phyloP scores from a whole-genome alignment of 35 echinoderm and acorn worm species.

The Acanthaster planci region DNA sequence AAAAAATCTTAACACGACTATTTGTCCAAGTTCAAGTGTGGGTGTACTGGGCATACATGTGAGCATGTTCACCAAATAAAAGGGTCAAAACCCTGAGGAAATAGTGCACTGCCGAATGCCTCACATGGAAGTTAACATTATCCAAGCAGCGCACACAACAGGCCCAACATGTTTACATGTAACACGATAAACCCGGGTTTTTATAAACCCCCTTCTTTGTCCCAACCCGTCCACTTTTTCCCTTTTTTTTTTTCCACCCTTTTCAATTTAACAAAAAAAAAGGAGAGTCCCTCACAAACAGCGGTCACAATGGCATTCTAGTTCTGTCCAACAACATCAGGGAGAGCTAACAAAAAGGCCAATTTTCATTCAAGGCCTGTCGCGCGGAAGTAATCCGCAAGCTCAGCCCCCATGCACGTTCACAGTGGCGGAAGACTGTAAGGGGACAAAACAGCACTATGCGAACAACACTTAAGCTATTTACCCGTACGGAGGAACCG shows the following conservation, averaged over 20 bases:
- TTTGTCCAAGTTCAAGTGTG: too few relatives aligned
- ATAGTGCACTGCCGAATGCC: background rate
- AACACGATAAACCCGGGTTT: slow-evolving; percentile 12
- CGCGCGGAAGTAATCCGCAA: slow-evolving; percentile 21
- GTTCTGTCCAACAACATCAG: slow-evolving; percentile 25
- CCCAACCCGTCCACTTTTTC: background rate
- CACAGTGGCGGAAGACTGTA: background rate
- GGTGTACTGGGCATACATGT: background rate
- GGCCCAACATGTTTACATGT: slow-evolving; percentile 23
- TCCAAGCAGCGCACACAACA: slow-evolving; percentile 4
- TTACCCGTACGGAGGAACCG: background rate
- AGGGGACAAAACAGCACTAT: background rate
- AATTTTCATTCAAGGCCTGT: slow-evolving; percentile 7
- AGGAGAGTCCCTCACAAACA: too few relatives aligned
- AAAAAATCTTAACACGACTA: too few relatives aligned
- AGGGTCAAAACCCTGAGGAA: slow-evolving; percentile 14
- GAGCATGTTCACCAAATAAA: background rate
- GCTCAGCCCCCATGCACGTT: slow-evolving; percentile 13
- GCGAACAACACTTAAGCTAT: background rate
- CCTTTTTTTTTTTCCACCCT: background rate
- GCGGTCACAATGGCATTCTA: slow-evolving; percentile 25
- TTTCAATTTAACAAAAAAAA: too few relatives aligned
- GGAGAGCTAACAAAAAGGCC: background rate
- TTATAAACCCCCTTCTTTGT: slow-evolving; percentile 2
- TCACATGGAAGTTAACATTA: slow-evolving; percentile 29